A percentile compares a stretch with the other conserved stretches of the same genome.
These are phyloP conservation scores for Vulpes lagopus DNA, from an alignment of 2,113 vertebrate species.

Conservation along the genomic window DNA sequence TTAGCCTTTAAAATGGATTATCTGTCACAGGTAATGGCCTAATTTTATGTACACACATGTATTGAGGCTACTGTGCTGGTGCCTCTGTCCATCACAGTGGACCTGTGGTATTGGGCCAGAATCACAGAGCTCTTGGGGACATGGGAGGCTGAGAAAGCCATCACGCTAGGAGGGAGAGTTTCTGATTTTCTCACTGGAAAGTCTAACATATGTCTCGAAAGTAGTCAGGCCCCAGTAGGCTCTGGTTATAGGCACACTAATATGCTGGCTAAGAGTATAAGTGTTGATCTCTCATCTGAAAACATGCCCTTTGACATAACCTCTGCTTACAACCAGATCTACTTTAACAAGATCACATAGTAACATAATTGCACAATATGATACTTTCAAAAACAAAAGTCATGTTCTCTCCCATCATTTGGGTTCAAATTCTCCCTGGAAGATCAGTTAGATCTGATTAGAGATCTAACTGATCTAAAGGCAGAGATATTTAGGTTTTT, in stretches of 20 bases:
- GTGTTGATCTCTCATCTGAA: not conserved
- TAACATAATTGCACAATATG: not conserved
- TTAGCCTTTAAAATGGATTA: not conserved
- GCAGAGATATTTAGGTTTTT: too few relatives aligned
- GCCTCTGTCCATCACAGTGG: not conserved
- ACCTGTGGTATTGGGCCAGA: not conserved
- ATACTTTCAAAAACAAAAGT: not conserved
- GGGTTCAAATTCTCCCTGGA: conserved; percentile 26
- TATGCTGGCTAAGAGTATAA: not conserved
- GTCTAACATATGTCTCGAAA: not conserved
- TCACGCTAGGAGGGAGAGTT: not conserved
- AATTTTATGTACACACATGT: not conserved
- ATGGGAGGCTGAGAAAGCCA: not conserved
- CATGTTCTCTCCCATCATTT: not conserved
- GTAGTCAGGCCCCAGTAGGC: not conserved
- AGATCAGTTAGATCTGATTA: not conserved
- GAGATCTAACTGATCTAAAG: too few relatives aligned
- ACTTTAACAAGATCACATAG: not conserved
- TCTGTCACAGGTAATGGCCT: not conserved
- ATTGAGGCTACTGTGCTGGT: not conserved
- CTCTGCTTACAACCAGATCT: not conserved
- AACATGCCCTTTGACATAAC: not conserved
- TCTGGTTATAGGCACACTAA: not conserved
- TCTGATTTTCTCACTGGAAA: not conserved
- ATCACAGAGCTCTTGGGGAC: not conserved